Conservation (phyloP, 2,888 invertebrate genomes). For the Cyrtodaria siliqua region DNA sequence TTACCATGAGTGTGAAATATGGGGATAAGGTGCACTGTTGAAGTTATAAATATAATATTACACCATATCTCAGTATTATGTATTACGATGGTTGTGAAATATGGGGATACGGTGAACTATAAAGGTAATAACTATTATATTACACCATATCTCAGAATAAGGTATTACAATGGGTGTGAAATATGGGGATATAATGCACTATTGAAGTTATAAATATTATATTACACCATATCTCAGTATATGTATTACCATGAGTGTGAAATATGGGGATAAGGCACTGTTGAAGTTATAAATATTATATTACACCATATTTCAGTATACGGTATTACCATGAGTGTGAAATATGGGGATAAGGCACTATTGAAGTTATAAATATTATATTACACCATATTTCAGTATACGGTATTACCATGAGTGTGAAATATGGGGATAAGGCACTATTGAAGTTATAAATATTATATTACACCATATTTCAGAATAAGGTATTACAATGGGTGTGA, state of each 20-base stretch:
- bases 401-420: constrained; percentile 48
- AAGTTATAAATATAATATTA: constrained; percentile 35
- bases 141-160: constrained; percentile 69
- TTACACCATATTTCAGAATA: constrained; percentile 64
- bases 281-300: not conserved
- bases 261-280: constrained; percentile 6
- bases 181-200: constrained; percentile 4
- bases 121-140: constrained; percentile 14
- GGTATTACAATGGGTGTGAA: constrained; percentile 48
- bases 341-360: constrained; percentile 10
- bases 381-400: constrained; percentile 65
- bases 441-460: not conserved
- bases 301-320: constrained; percentile 65
- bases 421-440: constrained; percentile 6
- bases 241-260: constrained; percentile 51
- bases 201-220: not conserved
- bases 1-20: constrained; percentile 10
- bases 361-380: too few species aligned
- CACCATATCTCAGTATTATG: constrained; percentile 69
- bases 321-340: constrained; percentile 51
- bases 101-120: constrained; percentile 2
- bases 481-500: constrained; percentile 52
- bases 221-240: constrained; percentile 63
- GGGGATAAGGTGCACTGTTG: constrained; percentile 1
- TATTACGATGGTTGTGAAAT: constrained; percentile 32